Evolutionary conservation across 2,888 invertebrate genomes (phyloP).

Genomic region (Melieria crassipennis): DNA sequence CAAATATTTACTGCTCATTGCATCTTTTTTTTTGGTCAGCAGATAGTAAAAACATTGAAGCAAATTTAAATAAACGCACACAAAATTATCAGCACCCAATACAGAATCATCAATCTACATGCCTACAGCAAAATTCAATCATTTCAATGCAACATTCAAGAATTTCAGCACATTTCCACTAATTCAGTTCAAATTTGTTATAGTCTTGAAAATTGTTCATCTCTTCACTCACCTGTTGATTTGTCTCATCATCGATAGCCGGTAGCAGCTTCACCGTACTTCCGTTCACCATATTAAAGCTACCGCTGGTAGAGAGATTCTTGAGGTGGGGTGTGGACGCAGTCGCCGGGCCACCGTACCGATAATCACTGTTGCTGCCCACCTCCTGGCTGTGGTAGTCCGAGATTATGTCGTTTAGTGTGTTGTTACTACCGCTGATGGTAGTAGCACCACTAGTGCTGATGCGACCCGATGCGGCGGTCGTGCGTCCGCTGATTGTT

Average conservation of each 20-base stretch:
- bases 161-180: no score
- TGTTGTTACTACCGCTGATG: conserved; percentile 62
- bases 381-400: conserved; percentile 57
- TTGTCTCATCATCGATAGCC: conserved; percentile 60
- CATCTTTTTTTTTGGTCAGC: no score
- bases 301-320: conserved; percentile 56
- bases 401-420: conserved; percentile 61
- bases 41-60: no score
- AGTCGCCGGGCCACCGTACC: conserved; percentile 47
- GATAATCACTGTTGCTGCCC: conserved; percentile 51
- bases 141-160: no score
- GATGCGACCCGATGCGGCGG: conserved; percentile 59
- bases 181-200: not conserved
- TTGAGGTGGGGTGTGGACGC: conserved; percentile 46
- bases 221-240: conserved; percentile 60
- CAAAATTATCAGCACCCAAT: no score
- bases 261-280: conserved; percentile 63
- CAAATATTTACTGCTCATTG: no score
- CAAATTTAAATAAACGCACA: no score
- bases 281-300: conserved; percentile 61
- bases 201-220: not conserved
- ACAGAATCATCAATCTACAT: no score
- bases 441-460: conserved; percentile 60
- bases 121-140: no score
- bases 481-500: conserved; percentile 53